Conservation (phyloP, 2,797 vertebrate genomes). For the Neostethus bicornis region DNA sequence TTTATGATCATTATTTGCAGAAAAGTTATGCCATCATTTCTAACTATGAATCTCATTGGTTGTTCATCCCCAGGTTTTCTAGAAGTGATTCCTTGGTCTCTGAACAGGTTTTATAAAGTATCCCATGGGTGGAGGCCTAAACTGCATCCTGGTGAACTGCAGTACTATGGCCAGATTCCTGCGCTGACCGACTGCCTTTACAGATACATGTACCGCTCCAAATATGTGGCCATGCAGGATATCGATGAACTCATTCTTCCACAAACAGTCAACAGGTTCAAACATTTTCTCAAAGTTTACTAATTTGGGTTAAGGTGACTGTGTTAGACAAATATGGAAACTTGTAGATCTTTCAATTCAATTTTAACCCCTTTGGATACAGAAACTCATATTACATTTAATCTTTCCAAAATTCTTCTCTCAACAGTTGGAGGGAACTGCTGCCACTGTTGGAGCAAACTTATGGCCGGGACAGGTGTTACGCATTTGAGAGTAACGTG, state of each 20-base stretch:
- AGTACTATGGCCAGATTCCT: conserved; percentile 71
- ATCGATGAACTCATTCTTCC: conserved; percentile 74
- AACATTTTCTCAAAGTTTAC: too few relatives aligned
- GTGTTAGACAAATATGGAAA: too few relatives aligned
- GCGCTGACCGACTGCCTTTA: conserved; percentile 74
- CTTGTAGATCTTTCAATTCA: too few relatives aligned
- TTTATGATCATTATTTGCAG: too few relatives aligned
- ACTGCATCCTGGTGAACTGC: conserved; percentile 51
- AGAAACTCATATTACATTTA: too few relatives aligned
- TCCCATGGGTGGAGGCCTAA: conserved; percentile 36
- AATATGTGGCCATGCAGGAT: conserved; percentile 70
- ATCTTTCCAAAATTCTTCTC: too few relatives aligned
- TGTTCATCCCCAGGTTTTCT: conserved; percentile 53
- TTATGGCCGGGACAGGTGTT: conserved; percentile 16
- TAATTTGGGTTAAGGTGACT: too few relatives aligned
- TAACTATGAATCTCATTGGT: too few relatives aligned
- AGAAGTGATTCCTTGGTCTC: conserved; percentile 67
- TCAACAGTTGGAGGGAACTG: conserved; percentile 57
- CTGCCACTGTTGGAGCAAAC: conserved; percentile 44
- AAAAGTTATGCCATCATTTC: too few relatives aligned
- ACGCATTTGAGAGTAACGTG: conserved; percentile 48
- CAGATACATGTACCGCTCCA: conserved; percentile 72
- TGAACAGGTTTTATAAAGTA: conserved; percentile 33
- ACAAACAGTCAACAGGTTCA: conserved; percentile 33
- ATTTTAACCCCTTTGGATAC: too few relatives aligned